phyloP scores from a whole-genome alignment of 2,888 invertebrate species.

The Drosophila austrosaltans region DNA sequence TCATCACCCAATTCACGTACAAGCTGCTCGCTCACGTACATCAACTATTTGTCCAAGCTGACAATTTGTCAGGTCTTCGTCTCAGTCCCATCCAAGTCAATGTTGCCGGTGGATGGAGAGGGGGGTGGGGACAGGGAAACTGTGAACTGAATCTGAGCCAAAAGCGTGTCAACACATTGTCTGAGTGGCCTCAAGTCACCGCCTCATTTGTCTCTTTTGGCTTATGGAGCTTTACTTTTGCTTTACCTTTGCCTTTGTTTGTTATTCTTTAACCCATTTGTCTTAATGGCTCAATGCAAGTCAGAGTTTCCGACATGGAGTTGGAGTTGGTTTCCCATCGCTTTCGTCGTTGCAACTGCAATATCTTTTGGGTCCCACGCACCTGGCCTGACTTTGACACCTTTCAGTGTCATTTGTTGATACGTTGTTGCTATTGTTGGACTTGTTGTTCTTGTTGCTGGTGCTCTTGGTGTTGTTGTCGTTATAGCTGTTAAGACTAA shows the following conservation, averaged over 20 bases:
- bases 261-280: constrained; percentile 63
- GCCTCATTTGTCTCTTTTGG: constrained; percentile 70
- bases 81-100: background rate
- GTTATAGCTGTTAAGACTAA: constrained; percentile 49
- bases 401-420: constrained; percentile 62
- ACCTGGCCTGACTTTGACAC: constrained; percentile 69
- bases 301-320: constrained; percentile 33
- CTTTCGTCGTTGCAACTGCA: constrained; percentile 33
- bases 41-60: constrained; percentile 71
- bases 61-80: constrained; percentile 68
- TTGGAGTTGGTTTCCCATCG: constrained; percentile 47
- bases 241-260: constrained; percentile 19
- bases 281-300: constrained; percentile 72
- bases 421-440: constrained; percentile 7
- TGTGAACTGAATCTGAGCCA: constrained; percentile 37
- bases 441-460: constrained; percentile 13
- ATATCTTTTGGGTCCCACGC: constrained; percentile 65
- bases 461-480: constrained; percentile 12
- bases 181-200: constrained; percentile 56
- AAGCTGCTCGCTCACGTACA: constrained; percentile 67
- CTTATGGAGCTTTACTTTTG: constrained; percentile 42
- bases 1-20: constrained; percentile 77
- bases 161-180: constrained; percentile 77
- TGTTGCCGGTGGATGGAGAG: background rate
- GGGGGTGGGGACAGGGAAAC: background rate